Evolutionary conservation across 2,888 invertebrate species (phyloP).

Genomic region (Limnephilus auricula): DNA sequence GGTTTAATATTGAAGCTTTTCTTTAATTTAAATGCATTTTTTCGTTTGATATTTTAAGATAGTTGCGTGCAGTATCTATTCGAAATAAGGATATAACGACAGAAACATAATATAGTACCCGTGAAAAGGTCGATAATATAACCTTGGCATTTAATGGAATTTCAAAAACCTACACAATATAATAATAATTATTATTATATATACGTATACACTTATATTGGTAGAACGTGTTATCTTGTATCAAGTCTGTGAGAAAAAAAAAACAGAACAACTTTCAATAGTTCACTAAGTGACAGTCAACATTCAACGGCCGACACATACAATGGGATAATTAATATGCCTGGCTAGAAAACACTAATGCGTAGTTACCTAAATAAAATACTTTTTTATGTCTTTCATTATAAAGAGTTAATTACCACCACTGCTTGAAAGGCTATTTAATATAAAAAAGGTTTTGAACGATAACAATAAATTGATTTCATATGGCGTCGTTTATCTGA

Average conservation of each 20-base stretch:
- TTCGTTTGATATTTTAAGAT: background rate
- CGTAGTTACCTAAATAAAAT: background rate
- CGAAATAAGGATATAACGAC: background rate
- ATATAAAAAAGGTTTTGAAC: background rate
- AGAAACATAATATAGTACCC: background rate
- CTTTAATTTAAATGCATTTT: background rate
- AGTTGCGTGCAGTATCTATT: background rate
- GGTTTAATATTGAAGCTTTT: background rate
- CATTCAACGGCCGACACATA: background rate
- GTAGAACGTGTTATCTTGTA: constrained; percentile 7
- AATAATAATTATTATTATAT: background rate
- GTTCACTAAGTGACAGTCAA: background rate
- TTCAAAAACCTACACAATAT: constrained; percentile 39
- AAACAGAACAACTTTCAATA: constrained; percentile 40
- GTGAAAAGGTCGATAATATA: constrained; percentile 7
- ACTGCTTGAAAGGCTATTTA: background rate
- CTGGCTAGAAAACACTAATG: background rate
- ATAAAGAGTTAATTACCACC: background rate
- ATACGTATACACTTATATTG: constrained; percentile 29
- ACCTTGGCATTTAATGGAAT: constrained; percentile 61
- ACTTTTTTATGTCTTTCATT: background rate
- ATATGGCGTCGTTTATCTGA: background rate
- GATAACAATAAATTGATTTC: background rate
- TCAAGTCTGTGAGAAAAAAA: constrained; percentile 11
- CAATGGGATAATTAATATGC: background rate